These are phyloP conservation scores for Rutilus rutilus DNA, from an alignment of 2,113 vertebrate genomes.

Conservation along the genomic window DNA sequence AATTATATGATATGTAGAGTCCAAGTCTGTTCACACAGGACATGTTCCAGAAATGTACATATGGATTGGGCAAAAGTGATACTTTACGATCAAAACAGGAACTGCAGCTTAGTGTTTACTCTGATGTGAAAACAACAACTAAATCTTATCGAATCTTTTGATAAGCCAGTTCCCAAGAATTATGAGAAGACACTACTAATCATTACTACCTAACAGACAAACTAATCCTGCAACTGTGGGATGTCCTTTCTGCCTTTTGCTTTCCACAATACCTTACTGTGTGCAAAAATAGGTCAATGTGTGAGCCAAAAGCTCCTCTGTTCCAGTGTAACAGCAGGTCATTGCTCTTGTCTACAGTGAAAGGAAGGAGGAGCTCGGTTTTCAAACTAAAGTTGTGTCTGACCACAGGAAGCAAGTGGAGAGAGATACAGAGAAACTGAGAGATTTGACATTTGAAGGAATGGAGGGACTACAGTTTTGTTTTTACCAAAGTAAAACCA, in stretches of 20 bases:
- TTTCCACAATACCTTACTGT: slow-evolving; percentile 37
- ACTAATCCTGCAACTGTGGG: neutral
- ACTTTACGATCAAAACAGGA: neutral
- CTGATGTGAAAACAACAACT: neutral
- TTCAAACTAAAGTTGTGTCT: slow-evolving; percentile 31
- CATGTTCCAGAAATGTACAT: neutral
- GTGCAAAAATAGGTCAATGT: slow-evolving; percentile 45
- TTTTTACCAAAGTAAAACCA: no score
- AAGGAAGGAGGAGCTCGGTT: slow-evolving; percentile 37
- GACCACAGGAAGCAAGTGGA: neutral
- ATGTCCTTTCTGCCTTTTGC: slow-evolving; percentile 8
- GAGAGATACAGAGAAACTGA: slow-evolving; percentile 17
- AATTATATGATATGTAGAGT: neutral
- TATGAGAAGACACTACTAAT: neutral
- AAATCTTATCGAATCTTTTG: neutral
- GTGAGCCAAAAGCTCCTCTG: slow-evolving; percentile 30
- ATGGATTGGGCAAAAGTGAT: neutral
- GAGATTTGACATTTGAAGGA: neutral
- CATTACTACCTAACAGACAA: neutral
- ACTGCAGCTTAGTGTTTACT: neutral
- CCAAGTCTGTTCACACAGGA: neutral
- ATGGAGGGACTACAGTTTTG: neutral
- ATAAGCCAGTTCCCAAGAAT: neutral
- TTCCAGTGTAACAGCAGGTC: slow-evolving; percentile 33
- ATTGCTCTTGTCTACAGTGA: slow-evolving; percentile 13